Conservation (phyloP, 2,797 vertebrate species). For the Siniperca undulata region DNA sequence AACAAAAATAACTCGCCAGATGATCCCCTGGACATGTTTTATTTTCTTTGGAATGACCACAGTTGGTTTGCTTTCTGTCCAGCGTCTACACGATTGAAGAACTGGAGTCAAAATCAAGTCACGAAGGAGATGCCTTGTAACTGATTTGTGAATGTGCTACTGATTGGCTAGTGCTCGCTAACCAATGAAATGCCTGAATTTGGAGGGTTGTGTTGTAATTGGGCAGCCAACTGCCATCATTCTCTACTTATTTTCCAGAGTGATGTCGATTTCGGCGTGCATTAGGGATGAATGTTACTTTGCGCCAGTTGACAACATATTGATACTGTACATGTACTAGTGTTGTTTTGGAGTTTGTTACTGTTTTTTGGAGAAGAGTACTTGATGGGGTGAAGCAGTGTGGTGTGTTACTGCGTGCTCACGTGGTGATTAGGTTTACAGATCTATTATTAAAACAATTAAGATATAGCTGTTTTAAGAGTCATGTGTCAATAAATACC, state of each 20-base stretch:
- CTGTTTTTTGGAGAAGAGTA: conserved; percentile 47
- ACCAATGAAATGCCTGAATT: conserved; percentile 59
- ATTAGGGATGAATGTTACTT: conserved; percentile 57
- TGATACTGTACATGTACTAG: conserved; percentile 51
- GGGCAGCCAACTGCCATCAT: conserved; percentile 50
- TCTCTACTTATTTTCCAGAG: conserved; percentile 26
- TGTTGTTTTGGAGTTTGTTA: conserved; percentile 40
- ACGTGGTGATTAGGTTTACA: conserved; percentile 53
- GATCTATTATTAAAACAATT: conserved; percentile 52
- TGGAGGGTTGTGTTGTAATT: conserved; percentile 39
- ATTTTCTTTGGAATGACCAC: not conserved
- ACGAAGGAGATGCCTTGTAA: conserved; percentile 62
- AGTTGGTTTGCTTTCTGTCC: conserved; percentile 30
- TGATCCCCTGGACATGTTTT: conserved; percentile 9
- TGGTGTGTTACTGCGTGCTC: conserved; percentile 53
- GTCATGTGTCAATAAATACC: conserved; percentile 78
- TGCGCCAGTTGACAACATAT: conserved; percentile 10
- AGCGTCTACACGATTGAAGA: conserved; percentile 36
- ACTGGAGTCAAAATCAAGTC: conserved; percentile 29
- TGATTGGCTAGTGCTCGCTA: conserved; percentile 58
- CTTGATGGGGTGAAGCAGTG: conserved; percentile 53
- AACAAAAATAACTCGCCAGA: conserved; percentile 17
- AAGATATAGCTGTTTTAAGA: conserved; percentile 70
- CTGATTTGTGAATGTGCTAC: conserved; percentile 72
- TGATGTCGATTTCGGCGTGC: conserved; percentile 52